Evolutionary conservation across 2,888 invertebrate genomes (phyloP), one percentile per base, ranked within the genome.

Genomic region (Saturnia pavonia): DNA sequence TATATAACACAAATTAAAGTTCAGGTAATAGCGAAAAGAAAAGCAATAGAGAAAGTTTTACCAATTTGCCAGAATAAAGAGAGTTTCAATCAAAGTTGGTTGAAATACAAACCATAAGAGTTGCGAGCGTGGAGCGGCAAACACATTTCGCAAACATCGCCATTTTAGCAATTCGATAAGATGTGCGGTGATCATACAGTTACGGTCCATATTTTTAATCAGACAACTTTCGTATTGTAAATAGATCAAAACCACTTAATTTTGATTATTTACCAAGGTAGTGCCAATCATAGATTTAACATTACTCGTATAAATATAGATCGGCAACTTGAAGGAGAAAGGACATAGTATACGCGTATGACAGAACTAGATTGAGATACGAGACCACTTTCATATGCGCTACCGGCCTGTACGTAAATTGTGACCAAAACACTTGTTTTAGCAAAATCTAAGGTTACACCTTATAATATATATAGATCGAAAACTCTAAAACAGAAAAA

Each of bases 51-150:
- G 75, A 75, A 91, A 92, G 84, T 92, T 92, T 86, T 82, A 82
- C 87, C 90, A 91, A 91, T 91, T 91, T 89, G 80, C 82, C 82
- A 88, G 84, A 91, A 91, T 91, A 92, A 91, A 91, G 91, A 88
- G 89, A 88, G 88, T 86, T 81, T 80, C 79, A 81, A 81, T 82
- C 81, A 81, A 82, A 82, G 78, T 82, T 81, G 74, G 71, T 72
- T 75, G 78, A 77, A 81, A 81, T 76, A 79, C 79, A 82, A 81
- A 80, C 81, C 76, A 76, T 78, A 77, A 78, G 79, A 74, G 76
- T 76, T 73, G 67, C 67, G 69, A 71, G 65, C 73, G 85, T 82
- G 80, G 76, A 72, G 74, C 73, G 72, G 77, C 73, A 80, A 76
- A 80, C 82, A 88, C 88, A 86, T 86, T 85, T 71, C 72, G 78